Evolutionary conservation across 1,140 invertebrate species (phyloP).

Genomic region (Teleogryllus occipitalis): DNA sequence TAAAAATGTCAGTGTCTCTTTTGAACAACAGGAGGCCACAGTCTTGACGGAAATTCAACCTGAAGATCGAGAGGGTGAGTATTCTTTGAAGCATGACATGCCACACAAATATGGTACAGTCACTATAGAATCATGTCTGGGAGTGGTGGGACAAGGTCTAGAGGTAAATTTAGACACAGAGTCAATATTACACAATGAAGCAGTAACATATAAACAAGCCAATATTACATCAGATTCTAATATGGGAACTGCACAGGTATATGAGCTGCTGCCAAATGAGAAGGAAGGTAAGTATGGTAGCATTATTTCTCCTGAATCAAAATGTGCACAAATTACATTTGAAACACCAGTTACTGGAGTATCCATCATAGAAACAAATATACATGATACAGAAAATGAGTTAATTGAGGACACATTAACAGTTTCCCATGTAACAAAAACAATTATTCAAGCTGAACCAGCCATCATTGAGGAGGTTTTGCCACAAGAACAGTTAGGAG

Average conservation of each 20-base stretch:
- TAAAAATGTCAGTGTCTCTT: conserved; percentile 25
- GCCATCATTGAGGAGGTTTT: conserved; percentile 18
- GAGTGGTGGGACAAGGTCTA: conserved; percentile 19
- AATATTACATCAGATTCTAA: background rate
- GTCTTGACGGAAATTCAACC: conserved; percentile 37
- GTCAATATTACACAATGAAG: background rate
- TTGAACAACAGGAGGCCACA: conserved; percentile 29
- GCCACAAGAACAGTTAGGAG: conserved; percentile 14
- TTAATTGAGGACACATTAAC: background rate
- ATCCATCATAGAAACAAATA: conserved; percentile 17
- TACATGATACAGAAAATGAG: conserved; percentile 17
- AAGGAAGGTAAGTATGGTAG: conserved; percentile 21
- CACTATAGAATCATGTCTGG: conserved; percentile 13
- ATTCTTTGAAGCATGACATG: conserved; percentile 24
- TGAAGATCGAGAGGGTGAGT: conserved; percentile 46
- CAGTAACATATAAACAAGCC: conserved; percentile 18
- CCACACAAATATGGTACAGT: conserved; percentile 16
- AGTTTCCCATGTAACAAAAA: background rate
- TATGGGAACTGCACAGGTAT: conserved; percentile 11
- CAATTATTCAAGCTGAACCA: conserved; percentile 15
- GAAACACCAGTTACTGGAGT: conserved; percentile 19
- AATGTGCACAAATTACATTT: conserved; percentile 17
- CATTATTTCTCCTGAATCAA: conserved; percentile 14
- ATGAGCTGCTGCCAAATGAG: conserved; percentile 18
- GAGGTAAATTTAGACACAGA: conserved; percentile 12